Conservation (phyloP, 2,888 invertebrate species). For the Chloroclysta siterata region DNA sequence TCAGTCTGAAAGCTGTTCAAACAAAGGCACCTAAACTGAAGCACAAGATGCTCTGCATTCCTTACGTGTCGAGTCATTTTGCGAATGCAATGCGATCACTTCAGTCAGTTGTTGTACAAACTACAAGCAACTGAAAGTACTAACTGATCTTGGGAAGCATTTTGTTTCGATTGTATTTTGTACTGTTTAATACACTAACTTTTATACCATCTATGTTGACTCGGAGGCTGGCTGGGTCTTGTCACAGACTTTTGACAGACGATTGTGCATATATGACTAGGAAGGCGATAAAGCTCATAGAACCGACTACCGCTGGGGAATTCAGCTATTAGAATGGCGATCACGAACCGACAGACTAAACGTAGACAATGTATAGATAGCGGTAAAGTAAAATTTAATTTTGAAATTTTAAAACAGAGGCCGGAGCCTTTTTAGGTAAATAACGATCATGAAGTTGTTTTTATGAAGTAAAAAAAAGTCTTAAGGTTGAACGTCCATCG, state of each 20-base stretch:
- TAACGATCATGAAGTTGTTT: too few species aligned
- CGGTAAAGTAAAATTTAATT: too few species aligned
- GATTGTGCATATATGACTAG: too few species aligned
- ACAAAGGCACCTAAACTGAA: conserved; percentile 10
- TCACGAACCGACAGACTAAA: too few species aligned
- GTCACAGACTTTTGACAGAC: not conserved
- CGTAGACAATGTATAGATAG: too few species aligned
- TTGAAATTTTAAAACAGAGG: too few species aligned
- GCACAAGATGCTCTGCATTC: conserved; percentile 16
- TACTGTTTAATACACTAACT: conserved; percentile 6
- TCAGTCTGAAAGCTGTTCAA: conserved; percentile 2
- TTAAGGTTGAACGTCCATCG: not conserved
- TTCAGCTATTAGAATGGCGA: too few species aligned
- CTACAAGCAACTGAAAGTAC: not conserved
- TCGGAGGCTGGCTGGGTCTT: not conserved
- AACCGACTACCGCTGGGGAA: too few species aligned
- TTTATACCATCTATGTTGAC: not conserved
- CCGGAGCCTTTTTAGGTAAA: too few species aligned
- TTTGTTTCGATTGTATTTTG: not conserved
- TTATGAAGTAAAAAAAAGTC: not conserved
- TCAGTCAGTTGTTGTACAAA: conserved; percentile 14
- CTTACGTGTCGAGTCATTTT: conserved; percentile 14
- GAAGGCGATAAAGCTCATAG: too few species aligned
- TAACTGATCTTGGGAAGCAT: not conserved
- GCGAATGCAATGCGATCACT: conserved; percentile 15